These are phyloP conservation scores for Pherbina coryleti DNA, from an alignment of 2,888 invertebrate genomes.

Conservation along the genomic window DNA sequence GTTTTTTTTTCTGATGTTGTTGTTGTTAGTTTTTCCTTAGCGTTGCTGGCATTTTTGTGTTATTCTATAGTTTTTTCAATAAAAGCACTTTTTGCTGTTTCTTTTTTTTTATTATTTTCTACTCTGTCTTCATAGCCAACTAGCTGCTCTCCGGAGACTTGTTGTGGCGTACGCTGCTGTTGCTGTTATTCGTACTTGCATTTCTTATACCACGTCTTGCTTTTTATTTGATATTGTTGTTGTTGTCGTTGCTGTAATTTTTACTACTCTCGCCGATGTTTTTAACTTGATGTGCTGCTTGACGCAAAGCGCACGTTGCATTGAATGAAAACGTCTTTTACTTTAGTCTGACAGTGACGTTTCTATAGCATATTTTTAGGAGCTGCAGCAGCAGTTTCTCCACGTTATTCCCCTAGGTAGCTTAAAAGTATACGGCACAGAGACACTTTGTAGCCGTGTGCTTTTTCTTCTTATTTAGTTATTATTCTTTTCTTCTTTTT, in stretches of 20 bases:
- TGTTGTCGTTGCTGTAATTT: not conserved
- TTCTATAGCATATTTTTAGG: slow-evolving; percentile 17
- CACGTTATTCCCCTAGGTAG: slow-evolving; percentile 1
- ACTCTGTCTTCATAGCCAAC: not conserved
- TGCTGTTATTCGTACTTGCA: slow-evolving; percentile 28
- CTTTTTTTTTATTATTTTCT: not conserved
- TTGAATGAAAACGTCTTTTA: slow-evolving; percentile 34
- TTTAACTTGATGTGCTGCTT: slow-evolving; percentile 19
- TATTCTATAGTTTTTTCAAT: not conserved
- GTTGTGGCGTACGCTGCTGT: slow-evolving; percentile 37
- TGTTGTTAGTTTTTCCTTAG: slow-evolving; percentile 20
- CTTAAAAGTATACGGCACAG: not conserved
- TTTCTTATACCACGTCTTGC: slow-evolving; percentile 32
- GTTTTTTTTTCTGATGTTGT: slow-evolving; percentile 35
- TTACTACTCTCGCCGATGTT: not conserved
- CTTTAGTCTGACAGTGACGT: slow-evolving; percentile 35
- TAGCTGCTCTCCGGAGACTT: not conserved
- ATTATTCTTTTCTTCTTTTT: too few species aligned
- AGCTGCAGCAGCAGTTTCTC: not conserved
- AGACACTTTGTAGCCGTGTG: too few species aligned
- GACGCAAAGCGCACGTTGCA: slow-evolving; percentile 37
- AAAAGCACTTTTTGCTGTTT: not conserved
- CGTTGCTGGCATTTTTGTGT: not conserved
- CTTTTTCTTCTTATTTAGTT: too few species aligned
- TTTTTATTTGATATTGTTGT: too few species aligned